Conservation (phyloP, 2,888 invertebrate species). For the Mesochorus sp. region DNA sequence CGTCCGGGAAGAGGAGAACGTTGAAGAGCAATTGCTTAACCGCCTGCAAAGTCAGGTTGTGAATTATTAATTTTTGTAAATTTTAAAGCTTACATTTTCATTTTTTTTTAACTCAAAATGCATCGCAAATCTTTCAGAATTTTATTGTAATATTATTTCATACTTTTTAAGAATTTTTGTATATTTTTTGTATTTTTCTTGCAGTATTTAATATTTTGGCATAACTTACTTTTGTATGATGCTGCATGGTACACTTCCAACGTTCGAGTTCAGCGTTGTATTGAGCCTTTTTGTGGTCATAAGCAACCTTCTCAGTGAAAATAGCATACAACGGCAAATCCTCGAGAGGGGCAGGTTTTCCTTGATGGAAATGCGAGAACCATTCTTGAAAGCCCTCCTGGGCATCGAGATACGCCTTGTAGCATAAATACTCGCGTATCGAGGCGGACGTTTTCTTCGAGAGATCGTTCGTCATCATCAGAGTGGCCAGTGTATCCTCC, state of each 20-base stretch:
- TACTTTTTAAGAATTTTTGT: too few species aligned
- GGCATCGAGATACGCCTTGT: slow-evolving; percentile 93
- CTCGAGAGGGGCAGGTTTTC: slow-evolving; percentile 89
- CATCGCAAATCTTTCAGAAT: background rate
- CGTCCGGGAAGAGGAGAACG: slow-evolving; percentile 93
- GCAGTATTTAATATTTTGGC: background rate
- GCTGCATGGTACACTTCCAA: slow-evolving; percentile 88
- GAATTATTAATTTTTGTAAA: background rate
- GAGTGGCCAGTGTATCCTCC: slow-evolving; percentile 75
- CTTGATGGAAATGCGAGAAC: slow-evolving; percentile 92
- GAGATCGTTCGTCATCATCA: slow-evolving; percentile 81
- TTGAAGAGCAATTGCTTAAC: slow-evolving; percentile 92
- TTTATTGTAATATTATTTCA: background rate
- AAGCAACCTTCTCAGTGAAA: slow-evolving; percentile 94
- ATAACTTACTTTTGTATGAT: slow-evolving; percentile 86
- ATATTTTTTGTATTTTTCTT: background rate
- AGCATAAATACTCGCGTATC: slow-evolving; percentile 93
- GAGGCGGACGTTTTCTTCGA: slow-evolving; percentile 81
- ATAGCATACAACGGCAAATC: slow-evolving; percentile 85
- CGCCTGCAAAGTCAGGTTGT: slow-evolving; percentile 85
- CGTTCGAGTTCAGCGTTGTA: slow-evolving; percentile 90
- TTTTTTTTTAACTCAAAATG: slow-evolving; percentile 4
- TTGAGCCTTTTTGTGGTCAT: slow-evolving; percentile 92
- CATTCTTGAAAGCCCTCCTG: slow-evolving; percentile 94
- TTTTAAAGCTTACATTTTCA: slow-evolving; percentile 9